Percentiles rank a stretch among this genome's conserved stretches.
Conservation (phyloP, 2,113 vertebrate genomes). For the Sander lucioperca region DNA sequence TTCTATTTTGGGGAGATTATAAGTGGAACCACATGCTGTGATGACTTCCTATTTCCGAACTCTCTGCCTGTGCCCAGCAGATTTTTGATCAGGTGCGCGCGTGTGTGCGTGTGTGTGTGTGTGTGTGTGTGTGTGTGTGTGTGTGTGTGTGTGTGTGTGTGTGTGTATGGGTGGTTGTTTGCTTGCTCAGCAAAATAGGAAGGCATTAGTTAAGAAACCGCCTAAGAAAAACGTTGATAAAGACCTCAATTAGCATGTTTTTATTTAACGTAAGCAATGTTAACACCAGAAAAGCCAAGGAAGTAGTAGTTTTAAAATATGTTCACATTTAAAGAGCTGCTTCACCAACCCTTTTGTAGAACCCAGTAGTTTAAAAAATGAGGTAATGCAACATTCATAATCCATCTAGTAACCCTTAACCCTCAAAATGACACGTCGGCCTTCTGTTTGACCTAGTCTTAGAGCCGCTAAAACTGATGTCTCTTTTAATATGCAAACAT, state of each 20-base stretch:
- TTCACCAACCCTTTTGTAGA: background rate
- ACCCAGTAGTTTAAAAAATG: background rate
- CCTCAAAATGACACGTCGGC: background rate
- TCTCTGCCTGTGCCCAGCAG: conserved; percentile 32
- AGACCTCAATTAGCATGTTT: conserved; percentile 20
- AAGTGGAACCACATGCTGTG: conserved; percentile 65
- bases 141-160: conserved; percentile 7
- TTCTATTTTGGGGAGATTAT: conserved; percentile 42
- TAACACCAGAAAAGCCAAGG: background rate
- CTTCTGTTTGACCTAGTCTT: background rate
- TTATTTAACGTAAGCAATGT: background rate
- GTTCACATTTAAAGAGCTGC: background rate
- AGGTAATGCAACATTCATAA: background rate
- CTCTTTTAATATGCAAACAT: background rate
- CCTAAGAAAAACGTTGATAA: conserved; percentile 40
- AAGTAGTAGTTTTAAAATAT: background rate
- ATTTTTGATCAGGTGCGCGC: conserved; percentile 56
- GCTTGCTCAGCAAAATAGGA: conserved; percentile 57
- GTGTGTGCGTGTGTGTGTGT: conserved; percentile 20
- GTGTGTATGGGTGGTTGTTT: background rate
- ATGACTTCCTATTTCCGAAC: conserved; percentile 72
- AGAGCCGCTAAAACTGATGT: background rate
- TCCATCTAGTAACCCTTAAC: background rate
- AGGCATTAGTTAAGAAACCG: conserved; percentile 28
- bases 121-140: conserved; percentile 17